Percentiles rank a stretch among this genome's conserved stretches.
Evolutionary conservation across 1,140 invertebrate species (phyloP).

Genomic region (Paracyclopina nana): DNA sequence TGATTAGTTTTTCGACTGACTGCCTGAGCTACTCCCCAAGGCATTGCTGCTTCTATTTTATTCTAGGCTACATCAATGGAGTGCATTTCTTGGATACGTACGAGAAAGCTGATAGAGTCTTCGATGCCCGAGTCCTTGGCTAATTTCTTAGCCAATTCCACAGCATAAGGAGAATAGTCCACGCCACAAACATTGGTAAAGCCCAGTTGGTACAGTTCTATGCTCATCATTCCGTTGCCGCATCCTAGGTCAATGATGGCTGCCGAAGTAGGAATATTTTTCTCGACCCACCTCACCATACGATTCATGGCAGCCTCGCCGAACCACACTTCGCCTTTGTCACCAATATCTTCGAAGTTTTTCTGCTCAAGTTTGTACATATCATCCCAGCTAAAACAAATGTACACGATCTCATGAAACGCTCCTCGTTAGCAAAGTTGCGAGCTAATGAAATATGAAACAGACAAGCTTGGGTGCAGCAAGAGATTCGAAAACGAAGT

Average conservation of each 20-base stretch:
- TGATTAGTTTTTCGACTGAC: no score
- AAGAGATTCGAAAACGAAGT: no score
- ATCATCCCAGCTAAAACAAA: slow-evolving; percentile 49
- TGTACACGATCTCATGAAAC: no score
- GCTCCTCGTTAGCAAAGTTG: no score
- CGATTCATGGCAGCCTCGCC: slow-evolving; percentile 39
- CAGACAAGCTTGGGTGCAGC: no score
- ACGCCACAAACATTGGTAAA: slow-evolving; percentile 29
- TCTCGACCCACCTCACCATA: slow-evolving; percentile 21
- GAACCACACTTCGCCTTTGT: slow-evolving; percentile 83
- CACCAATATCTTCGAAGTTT: slow-evolving; percentile 60
- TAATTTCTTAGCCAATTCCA: slow-evolving; percentile 26
- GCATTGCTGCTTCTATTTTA: no score
- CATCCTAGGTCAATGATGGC: slow-evolving; percentile 45
- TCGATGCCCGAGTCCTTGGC: no score
- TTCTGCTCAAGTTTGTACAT: slow-evolving; percentile 54
- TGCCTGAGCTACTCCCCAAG: no score
- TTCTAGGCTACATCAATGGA: no score
- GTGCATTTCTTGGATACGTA: no score
- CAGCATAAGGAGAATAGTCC: slow-evolving; percentile 30
- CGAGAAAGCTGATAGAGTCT: no score
- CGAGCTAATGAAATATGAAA: no score
- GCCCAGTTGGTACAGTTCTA: slow-evolving; percentile 40
- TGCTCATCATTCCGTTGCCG: slow-evolving; percentile 69
- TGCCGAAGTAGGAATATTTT: slow-evolving; percentile 22